phyloP scores from a whole-genome alignment of 2,888 invertebrate species.

The Acrocyrtus sp. region DNA sequence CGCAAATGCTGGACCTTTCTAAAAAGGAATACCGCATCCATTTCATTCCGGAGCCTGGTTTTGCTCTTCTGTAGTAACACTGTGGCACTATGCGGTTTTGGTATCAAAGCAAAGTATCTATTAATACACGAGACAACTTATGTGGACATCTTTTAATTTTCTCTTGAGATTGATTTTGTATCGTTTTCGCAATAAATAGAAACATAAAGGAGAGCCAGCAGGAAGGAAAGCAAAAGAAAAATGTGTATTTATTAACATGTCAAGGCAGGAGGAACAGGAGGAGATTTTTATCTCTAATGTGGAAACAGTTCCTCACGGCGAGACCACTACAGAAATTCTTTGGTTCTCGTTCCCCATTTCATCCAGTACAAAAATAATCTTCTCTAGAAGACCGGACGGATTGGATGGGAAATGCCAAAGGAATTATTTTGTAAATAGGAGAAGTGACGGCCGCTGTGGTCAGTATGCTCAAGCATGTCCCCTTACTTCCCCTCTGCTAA shows the following conservation, averaged over 20 bases:
- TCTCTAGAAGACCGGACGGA: neutral
- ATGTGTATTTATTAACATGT: neutral
- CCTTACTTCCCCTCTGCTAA: neutral
- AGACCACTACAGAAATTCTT: neutral
- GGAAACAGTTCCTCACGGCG: neutral
- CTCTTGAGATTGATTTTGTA: neutral
- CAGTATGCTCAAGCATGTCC: neutral
- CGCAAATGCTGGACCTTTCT: too few relatives aligned
- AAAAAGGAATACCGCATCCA: too few relatives aligned
- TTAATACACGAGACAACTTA: too few relatives aligned
- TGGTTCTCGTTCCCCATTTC: too few relatives aligned
- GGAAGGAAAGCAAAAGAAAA: neutral
- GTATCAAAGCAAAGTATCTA: neutral
- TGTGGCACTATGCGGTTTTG: too few relatives aligned
- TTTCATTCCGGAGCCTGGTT: too few relatives aligned
- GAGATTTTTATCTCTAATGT: neutral
- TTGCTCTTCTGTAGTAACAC: too few relatives aligned
- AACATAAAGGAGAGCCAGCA: too few relatives aligned
- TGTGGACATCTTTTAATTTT: neutral
- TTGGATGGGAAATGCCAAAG: conserved; percentile 5
- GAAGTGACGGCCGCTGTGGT: neutral
- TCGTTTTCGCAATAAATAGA: too few relatives aligned
- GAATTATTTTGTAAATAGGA: conserved; percentile 6
- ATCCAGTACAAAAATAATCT: too few relatives aligned
- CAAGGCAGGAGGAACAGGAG: too few relatives aligned